Evolutionary conservation across 2,113 vertebrate genomes (phyloP).

Genomic region (Heloderma charlesbogerti): DNA sequence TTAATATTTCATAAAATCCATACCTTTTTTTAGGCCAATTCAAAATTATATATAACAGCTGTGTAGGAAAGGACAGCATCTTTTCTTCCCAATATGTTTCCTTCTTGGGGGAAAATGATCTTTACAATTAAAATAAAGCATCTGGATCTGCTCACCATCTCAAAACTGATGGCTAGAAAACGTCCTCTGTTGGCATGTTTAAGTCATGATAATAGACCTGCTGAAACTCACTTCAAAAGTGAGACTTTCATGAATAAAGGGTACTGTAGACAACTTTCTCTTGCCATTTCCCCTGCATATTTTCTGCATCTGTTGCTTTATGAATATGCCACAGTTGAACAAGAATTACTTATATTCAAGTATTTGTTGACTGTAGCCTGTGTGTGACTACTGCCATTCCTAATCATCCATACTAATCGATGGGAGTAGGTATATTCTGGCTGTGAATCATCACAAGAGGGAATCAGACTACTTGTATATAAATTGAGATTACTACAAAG

Average conservation of each 20-base stretch:
- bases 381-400: background rate
- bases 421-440: background rate
- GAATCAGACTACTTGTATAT: background rate
- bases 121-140: background rate
- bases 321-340: background rate
- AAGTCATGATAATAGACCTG: background rate
- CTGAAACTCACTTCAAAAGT: background rate
- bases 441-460: background rate
- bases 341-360: background rate
- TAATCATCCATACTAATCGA: background rate
- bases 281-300: background rate
- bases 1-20: background rate
- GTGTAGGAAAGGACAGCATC: background rate
- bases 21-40: no score
- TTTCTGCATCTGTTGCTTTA: background rate
- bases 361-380: background rate
- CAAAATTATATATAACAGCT: background rate
- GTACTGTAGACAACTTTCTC: background rate
- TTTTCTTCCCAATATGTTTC: background rate
- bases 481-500: background rate
- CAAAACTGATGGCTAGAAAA: background rate
- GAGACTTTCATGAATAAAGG: background rate
- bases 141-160: background rate
- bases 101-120: background rate
- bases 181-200: background rate